Percentiles rank a stretch among this genome's conserved stretches.
phyloP scores from a whole-genome alignment of 2,797 vertebrate species.

The Tragopan temminckii region DNA sequence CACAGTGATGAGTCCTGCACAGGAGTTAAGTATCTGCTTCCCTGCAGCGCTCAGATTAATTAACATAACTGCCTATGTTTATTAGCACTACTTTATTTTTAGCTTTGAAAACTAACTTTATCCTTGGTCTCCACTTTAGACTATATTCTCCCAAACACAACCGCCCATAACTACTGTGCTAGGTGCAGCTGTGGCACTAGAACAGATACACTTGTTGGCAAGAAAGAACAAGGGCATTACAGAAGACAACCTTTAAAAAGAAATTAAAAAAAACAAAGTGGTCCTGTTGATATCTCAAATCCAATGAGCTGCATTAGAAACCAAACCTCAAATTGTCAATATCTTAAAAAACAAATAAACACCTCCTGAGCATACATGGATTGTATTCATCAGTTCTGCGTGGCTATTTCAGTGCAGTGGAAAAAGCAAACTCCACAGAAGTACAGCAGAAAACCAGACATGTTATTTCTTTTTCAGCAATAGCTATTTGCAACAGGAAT shows the following conservation, averaged over 20 bases:
- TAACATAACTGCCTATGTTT: not conserved
- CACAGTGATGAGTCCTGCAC: rapidly evolving
- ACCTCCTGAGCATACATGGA: not conserved
- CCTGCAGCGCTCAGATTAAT: not conserved
- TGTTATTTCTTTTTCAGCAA: not conserved
- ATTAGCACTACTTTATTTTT: not conserved
- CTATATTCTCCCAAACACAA: not conserved
- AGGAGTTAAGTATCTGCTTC: not conserved
- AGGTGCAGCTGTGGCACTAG: not conserved
- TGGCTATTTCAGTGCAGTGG: not conserved
- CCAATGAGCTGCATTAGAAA: not conserved
- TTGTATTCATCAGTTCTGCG: not conserved
- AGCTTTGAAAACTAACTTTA: not conserved
- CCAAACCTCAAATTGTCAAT: not conserved
- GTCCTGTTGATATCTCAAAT: not conserved
- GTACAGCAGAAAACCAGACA: not conserved
- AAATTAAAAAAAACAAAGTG: not conserved
- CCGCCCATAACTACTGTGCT: not conserved
- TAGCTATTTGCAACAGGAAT: not conserved
- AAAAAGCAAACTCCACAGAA: not conserved
- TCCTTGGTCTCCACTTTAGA: not conserved
- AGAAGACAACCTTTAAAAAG: not conserved
- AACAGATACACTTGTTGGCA: not conserved
- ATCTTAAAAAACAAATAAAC: not conserved
- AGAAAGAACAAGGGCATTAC: not conserved